These are phyloP conservation scores for Megamerina dolium DNA, from an alignment of 2,888 invertebrate species.

Conservation along the genomic window DNA sequence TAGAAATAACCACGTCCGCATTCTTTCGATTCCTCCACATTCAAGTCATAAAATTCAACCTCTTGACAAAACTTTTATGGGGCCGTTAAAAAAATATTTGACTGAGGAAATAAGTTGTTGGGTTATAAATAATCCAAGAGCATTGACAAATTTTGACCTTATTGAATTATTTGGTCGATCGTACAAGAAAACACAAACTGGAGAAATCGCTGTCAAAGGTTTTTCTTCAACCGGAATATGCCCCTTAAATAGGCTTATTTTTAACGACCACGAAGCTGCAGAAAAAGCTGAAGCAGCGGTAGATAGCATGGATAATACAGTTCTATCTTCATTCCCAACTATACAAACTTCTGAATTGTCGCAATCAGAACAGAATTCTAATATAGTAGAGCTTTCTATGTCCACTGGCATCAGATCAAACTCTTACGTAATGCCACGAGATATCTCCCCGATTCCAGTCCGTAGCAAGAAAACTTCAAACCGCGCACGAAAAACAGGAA, in stretches of 20 bases:
- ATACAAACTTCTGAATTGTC: no score
- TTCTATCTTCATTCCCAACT: not conserved
- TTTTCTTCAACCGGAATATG: conserved; percentile 14
- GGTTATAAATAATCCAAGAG: conserved; percentile 10
- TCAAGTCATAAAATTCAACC: conserved; percentile 18
- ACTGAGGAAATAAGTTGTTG: conserved; percentile 10
- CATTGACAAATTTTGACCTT: conserved; percentile 13
- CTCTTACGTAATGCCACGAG: conserved; percentile 8
- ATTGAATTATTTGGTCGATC: conserved; percentile 14
- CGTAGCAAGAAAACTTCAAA: conserved; percentile 12
- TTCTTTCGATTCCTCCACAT: conserved; percentile 16
- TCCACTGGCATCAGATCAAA: conserved; percentile 11
- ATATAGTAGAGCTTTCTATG: conserved; percentile 8
- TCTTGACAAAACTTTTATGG: conserved; percentile 17
- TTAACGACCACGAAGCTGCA: conserved; percentile 9
- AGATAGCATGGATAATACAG: conserved; percentile 2
- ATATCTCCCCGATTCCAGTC: conserved; percentile 9
- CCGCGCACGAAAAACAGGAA: conserved; percentile 12
- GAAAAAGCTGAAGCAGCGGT: no score
- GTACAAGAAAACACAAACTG: conserved; percentile 11
- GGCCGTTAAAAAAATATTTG: conserved; percentile 17
- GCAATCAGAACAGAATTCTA: conserved; percentile 5
- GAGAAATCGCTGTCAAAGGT: conserved; percentile 13
- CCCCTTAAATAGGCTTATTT: conserved; percentile 9
- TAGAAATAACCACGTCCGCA: conserved; percentile 14